Evolutionary conservation across 2,797 vertebrate genomes (phyloP).

Genomic region (Leptatherina wallacei): DNA sequence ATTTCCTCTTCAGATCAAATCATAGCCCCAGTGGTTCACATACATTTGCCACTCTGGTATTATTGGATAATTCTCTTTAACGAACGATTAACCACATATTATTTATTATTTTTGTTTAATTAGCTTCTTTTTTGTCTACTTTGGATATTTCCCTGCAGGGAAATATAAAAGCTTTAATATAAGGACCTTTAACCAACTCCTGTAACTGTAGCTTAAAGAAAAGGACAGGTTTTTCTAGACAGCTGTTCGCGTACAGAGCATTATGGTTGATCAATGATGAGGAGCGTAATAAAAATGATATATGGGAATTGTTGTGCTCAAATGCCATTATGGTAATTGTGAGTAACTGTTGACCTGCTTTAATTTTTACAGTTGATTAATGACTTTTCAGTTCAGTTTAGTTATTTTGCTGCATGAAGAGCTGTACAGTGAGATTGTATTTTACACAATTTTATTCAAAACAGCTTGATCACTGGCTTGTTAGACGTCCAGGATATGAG

Average conservation of each 20-base stretch:
- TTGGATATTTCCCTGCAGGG: neutral
- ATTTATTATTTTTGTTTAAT: neutral
- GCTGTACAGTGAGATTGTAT: neutral
- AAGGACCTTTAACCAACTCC: neutral
- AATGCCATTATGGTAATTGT: slow-evolving; percentile 43
- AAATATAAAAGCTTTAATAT: neutral
- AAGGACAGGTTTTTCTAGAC: slow-evolving; percentile 8
- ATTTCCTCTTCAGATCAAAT: neutral
- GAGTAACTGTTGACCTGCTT: slow-evolving; percentile 30
- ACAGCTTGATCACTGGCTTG: neutral
- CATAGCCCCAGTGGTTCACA: neutral
- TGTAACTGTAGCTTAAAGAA: neutral
- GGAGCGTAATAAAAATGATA: slow-evolving; percentile 36
- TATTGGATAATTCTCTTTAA: neutral
- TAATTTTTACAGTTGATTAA: slow-evolving; percentile 31
- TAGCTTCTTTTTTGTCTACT: neutral
- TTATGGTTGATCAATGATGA: slow-evolving; percentile 22
- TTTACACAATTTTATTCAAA: neutral
- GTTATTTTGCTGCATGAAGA: slow-evolving; percentile 1
- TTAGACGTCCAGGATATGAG: neutral
- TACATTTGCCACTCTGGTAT: neutral
- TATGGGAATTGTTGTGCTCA: slow-evolving; percentile 24
- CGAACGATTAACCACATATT: neutral
- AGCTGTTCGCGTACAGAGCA: slow-evolving; percentile 2
- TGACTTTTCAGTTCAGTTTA: slow-evolving; percentile 6